These are phyloP conservation scores for Musca domestica DNA, from an alignment of 1,140 invertebrate species.

Conservation along the genomic window DNA sequence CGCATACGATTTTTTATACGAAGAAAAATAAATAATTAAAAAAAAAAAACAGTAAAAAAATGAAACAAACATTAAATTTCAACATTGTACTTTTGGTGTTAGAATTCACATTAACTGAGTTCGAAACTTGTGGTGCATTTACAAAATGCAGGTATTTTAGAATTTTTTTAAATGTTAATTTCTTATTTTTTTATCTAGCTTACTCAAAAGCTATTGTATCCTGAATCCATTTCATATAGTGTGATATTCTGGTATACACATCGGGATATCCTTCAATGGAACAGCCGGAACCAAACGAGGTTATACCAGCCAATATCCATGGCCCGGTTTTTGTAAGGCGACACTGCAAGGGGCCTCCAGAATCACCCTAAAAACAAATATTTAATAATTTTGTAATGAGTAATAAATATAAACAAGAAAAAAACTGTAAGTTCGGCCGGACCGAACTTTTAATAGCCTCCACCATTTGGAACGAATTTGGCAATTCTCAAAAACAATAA, in stretches of 20 bases:
- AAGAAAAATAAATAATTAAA: background rate
- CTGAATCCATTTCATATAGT: slow-evolving; percentile 83
- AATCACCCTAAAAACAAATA: slow-evolving; percentile 68
- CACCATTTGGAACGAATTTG: no score
- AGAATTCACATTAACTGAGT: no score
- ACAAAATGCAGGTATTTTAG: no score
- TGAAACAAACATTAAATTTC: background rate
- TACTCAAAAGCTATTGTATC: slow-evolving; percentile 53
- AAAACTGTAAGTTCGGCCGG: no score
- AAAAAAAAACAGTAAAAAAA: slow-evolving; percentile 4
- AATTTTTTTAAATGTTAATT: background rate
- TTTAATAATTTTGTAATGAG: no score
- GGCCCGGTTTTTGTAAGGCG: slow-evolving; percentile 65
- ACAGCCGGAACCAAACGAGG: slow-evolving; percentile 87
- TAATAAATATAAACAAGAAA: no score
- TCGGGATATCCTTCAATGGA: slow-evolving; percentile 80
- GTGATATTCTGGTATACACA: slow-evolving; percentile 80
- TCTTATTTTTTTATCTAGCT: background rate
- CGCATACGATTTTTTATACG: background rate
- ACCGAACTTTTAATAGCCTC: no score
- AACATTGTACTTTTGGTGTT: slow-evolving; percentile 14
- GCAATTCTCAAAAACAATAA: no score
- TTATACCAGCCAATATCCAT: slow-evolving; percentile 85
- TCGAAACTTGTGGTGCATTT: no score
- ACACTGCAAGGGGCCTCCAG: slow-evolving; percentile 82